These are phyloP conservation scores for Rynchops niger DNA, from an alignment of 2,113 vertebrate species.

Conservation along the genomic window DNA sequence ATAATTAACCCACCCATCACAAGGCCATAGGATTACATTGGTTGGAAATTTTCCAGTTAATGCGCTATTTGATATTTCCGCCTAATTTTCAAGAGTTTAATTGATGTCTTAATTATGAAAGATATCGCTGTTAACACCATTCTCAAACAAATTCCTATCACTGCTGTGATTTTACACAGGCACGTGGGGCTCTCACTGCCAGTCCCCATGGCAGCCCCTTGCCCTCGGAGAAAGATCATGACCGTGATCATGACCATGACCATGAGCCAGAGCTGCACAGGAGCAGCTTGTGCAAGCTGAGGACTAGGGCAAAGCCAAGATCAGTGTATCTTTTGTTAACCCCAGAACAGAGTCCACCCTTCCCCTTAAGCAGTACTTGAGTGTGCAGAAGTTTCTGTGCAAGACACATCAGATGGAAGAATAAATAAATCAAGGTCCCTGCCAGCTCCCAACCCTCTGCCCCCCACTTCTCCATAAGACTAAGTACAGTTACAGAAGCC, in stretches of 20 bases:
- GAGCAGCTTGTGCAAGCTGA: neutral
- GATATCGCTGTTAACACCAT: neutral
- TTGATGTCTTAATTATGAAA: neutral
- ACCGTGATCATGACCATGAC: neutral
- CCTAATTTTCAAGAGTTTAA: neutral
- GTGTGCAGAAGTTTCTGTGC: neutral
- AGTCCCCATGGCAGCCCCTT: neutral
- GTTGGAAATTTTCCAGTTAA: constrained; percentile 10
- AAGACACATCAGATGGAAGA: neutral
- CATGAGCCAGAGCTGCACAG: neutral
- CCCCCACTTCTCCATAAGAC: neutral
- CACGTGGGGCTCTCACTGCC: neutral
- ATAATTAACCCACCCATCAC: neutral
- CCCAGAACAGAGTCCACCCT: neutral
- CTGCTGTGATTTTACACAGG: neutral
- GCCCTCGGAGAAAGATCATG: neutral
- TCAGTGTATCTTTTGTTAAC: neutral
- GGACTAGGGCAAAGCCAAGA: neutral
- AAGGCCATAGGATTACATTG: neutral
- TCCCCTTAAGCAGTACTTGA: neutral
- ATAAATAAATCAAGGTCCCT: neutral
- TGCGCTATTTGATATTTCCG: neutral
- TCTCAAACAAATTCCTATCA: neutral
- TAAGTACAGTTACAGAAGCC: neutral
- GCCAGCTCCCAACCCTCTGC: neutral